A percentile compares a stretch with the other conserved stretches of the same genome.
Evolutionary conservation across 1,140 invertebrate genomes (phyloP).

Genomic region (Drosophila arizonae): DNA sequence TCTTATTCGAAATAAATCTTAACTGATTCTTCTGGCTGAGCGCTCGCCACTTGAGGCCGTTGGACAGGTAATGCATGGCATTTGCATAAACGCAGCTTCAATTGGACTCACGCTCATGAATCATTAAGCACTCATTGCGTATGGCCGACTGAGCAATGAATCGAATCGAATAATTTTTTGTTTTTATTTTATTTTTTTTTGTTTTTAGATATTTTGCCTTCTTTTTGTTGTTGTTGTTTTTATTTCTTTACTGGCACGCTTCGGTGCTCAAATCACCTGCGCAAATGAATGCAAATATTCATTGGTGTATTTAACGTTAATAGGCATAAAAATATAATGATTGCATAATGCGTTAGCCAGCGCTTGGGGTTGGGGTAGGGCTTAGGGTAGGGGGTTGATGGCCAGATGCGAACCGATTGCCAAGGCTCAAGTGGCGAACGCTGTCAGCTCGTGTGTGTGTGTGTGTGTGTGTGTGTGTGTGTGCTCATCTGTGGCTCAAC

Average conservation of each 20-base stretch:
- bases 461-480: conserved; percentile 12
- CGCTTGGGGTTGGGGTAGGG: too few species aligned
- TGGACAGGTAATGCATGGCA: conserved; percentile 1
- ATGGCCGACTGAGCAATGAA: conserved; percentile 37
- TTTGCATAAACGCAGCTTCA: conserved; percentile 7
- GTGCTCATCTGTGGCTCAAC: conserved; percentile 50
- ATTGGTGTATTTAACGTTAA: conserved; percentile 63
- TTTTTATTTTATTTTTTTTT: not conserved
- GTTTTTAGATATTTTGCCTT: not conserved
- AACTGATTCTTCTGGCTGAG: not conserved
- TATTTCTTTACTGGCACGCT: conserved; percentile 31
- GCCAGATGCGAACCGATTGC: conserved; percentile 18
- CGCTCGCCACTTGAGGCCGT: not conserved
- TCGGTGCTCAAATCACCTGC: conserved; percentile 67
- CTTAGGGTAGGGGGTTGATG: not conserved
- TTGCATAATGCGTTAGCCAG: conserved; percentile 54
- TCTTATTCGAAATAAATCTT: too few species aligned
- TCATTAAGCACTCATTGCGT: conserved; percentile 32
- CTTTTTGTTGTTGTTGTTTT: not conserved
- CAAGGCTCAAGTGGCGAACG: conserved; percentile 22
- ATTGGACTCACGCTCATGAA: conserved; percentile 12
- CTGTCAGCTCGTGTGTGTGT: conserved; percentile 3
- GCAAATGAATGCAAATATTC: conserved; percentile 61
- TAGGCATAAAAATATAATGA: conserved; percentile 75
- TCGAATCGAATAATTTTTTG: not conserved